phyloP scores from a whole-genome alignment of 64 coral and sea anemone genomes.

The Porites lutea region DNA sequence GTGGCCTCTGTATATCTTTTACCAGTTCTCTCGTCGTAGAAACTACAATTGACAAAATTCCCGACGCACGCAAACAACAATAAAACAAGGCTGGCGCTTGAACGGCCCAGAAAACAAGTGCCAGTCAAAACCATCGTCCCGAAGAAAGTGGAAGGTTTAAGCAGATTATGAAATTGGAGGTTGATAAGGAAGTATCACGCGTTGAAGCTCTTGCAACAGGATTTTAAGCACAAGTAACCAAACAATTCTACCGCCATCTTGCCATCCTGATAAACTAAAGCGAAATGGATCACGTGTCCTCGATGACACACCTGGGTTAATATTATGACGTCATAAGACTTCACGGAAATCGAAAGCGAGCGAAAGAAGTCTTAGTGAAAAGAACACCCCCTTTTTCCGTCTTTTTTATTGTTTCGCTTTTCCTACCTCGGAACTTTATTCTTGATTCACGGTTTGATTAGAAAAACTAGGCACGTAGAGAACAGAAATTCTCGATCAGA shows the following conservation, averaged over 20 bases:
- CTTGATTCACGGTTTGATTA: too few relatives aligned
- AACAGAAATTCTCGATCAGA: too few relatives aligned
- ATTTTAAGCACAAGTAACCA: not conserved
- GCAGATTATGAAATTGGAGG: not conserved
- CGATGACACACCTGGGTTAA: constrained; percentile 4
- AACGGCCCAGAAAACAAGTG: not conserved
- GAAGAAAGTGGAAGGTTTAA: not conserved
- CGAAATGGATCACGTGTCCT: constrained; percentile 6
- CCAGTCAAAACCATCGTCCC: not conserved
- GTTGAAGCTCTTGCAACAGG: not conserved
- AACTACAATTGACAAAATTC: constrained; percentile 45
- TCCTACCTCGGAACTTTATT: too few relatives aligned
- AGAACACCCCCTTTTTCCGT: too few relatives aligned
- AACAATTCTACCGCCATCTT: constrained; percentile 29
- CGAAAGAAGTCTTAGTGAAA: too few relatives aligned
- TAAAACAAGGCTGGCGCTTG: not conserved
- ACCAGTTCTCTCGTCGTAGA: constrained; percentile 76
- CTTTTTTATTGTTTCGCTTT: too few relatives aligned
- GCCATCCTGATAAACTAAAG: not conserved
- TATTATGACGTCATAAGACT: not conserved
- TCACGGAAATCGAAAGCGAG: not conserved
- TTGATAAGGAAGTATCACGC: not conserved
- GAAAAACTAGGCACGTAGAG: too few relatives aligned
- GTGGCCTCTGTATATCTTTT: constrained; percentile 54
- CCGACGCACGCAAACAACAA: not conserved